Base-by-base conservation (phyloP, 2,113 vertebrate species). In the Antennarius striatus region DNA sequence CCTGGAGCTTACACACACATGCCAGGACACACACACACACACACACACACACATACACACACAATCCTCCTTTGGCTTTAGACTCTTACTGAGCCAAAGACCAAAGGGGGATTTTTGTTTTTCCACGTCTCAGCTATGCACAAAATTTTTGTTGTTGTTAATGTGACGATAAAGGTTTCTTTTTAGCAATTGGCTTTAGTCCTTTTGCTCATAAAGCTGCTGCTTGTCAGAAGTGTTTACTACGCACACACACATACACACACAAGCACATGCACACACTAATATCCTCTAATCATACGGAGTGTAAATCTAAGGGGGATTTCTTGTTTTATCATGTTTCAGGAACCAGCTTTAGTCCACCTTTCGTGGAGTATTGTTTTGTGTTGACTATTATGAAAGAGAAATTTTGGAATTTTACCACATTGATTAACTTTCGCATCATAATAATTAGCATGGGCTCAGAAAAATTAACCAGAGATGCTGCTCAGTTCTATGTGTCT, bases 301-400 rank as follows among this genome's bases (percentile, higher is more conserved):
- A 66, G 39, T 47, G 3, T 39, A 43, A 70, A 66, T 58, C 60
- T 56, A 59, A 73, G 43, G 60, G 55, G 56, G 17, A 59, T 51
- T 71, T 58, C 14, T 9, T 43, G 9, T 65, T 69, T 66, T 62
- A 43, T 52, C 65, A 58, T 56, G 28, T 65, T 73, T 72, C 47
- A 63, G 32, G 29, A 64, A 48, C 28, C 8, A 2, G 68, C 11
- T 77, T 76, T 39, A 29, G 3, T 42, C 46, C 56, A 70, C 11
- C 46, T 59, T 73, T 76, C 56, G 22, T 17, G n/a, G 77, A 64
- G 52, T 30, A 2, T 15, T 42, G 58, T 48, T 77, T 73, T 59
- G 56, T 68, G 14, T 51, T 46, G 5, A 47, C 28, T 1, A 16
- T 79, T 71, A 61, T 54, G 50, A 70, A 73, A 67, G n/a, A 75